phyloP scores from a whole-genome alignment of 2,113 vertebrate species.

The Cinclus cinclus region DNA sequence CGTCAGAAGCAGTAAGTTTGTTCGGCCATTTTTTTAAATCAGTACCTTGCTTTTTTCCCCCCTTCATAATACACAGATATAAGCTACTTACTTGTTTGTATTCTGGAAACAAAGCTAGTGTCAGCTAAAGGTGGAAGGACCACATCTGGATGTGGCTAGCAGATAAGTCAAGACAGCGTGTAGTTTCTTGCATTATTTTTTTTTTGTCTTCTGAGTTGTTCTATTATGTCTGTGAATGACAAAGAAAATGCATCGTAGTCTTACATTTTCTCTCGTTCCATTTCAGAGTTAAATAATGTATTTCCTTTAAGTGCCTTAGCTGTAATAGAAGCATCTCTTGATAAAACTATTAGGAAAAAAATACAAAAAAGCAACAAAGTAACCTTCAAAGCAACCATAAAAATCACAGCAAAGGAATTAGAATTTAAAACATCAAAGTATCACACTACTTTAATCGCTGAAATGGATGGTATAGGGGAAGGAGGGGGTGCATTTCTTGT shows the following conservation, averaged over 20 bases:
- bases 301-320: slow-evolving; percentile 36
- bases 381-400: slow-evolving; percentile 61
- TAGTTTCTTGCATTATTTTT: not conserved
- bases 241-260: not conserved
- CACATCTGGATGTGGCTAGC: not conserved
- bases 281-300: slow-evolving; percentile 51
- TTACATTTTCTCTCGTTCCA: slow-evolving; percentile 13
- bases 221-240: not conserved
- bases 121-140: not conserved
- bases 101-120: slow-evolving; percentile 16
- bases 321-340: slow-evolving; percentile 19
- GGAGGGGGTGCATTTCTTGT: not conserved
- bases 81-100: not conserved
- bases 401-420: slow-evolving; percentile 68
- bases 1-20: not conserved
- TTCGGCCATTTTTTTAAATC: slow-evolving; percentile 5
- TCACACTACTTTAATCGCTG: slow-evolving; percentile 23
- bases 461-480: not conserved
- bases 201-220: slow-evolving; percentile 1
- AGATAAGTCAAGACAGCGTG: not conserved
- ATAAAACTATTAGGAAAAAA: slow-evolving; percentile 58
- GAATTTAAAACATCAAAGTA: slow-evolving; percentile 66
- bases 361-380: slow-evolving; percentile 55
- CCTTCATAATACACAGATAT: not conserved
- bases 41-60: not conserved